Evolutionary conservation across 2,113 vertebrate genomes (phyloP).

Genomic region (Aegotheles bennettii): DNA sequence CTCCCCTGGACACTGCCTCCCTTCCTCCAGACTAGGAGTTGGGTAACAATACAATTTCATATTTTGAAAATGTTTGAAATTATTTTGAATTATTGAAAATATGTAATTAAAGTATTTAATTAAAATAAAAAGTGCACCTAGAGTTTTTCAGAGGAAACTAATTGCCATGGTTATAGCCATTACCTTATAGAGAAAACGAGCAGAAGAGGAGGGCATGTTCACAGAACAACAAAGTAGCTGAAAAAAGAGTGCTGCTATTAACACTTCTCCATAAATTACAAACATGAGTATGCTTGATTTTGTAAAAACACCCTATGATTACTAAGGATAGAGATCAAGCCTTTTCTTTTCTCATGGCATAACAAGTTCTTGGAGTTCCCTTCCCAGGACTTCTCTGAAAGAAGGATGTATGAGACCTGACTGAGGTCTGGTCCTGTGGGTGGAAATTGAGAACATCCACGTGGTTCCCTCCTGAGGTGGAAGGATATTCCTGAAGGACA

Average conservation of each 20-base stretch:
- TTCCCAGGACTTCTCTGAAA: not conserved
- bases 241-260: not conserved
- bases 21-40: not conserved
- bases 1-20: not conserved
- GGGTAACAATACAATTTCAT: not conserved
- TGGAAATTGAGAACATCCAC: not conserved
- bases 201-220: not conserved
- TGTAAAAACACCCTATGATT: not conserved
- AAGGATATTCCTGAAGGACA: not conserved
- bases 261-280: not conserved
- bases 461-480: not conserved
- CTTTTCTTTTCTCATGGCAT: not conserved
- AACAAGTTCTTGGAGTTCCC: not conserved
- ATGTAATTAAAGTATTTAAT: not conserved
- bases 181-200: not conserved
- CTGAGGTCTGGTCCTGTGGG: accelerated
- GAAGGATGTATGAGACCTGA: not conserved
- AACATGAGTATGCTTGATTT: not conserved
- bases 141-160: not conserved
- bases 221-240: not conserved
- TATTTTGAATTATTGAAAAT: not conserved
- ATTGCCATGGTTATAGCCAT: not conserved
- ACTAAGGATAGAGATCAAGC: not conserved
- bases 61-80: not conserved
- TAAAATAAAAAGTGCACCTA: not conserved